Evolutionary conservation across 2,113 vertebrate genomes (phyloP).

Genomic region (Hepsetus odoe): DNA sequence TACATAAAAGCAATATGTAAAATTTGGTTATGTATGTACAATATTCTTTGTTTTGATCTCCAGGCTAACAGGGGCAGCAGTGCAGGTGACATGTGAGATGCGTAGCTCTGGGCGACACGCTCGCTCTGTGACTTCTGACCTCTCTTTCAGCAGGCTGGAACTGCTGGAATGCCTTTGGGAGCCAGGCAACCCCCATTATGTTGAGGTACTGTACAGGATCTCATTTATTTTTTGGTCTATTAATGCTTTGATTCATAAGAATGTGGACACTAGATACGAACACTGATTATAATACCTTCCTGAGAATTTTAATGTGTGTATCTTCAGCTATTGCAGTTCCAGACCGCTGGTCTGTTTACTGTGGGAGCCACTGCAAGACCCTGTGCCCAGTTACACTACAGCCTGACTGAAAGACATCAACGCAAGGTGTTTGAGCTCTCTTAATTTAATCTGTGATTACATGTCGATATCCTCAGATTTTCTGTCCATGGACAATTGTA

Average conservation of each 20-base stretch:
- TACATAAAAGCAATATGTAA: too few species aligned
- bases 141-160: slow-evolving; percentile 86
- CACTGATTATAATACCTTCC: background rate
- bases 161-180: slow-evolving; percentile 87
- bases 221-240: too few species aligned
- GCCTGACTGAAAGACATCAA: slow-evolving; percentile 76
- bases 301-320: background rate
- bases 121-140: slow-evolving; percentile 75
- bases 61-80: slow-evolving; percentile 82
- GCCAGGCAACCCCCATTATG: slow-evolving; percentile 73
- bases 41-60: background rate
- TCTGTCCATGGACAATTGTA: background rate
- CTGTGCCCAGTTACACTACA: slow-evolving; percentile 83
- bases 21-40: background rate
- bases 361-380: slow-evolving; percentile 78
- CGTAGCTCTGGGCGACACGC: slow-evolving; percentile 66
- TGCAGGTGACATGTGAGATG: slow-evolving; percentile 85
- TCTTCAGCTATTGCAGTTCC: slow-evolving; percentile 82
- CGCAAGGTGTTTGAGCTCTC: slow-evolving; percentile 72
- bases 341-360: slow-evolving; percentile 73
- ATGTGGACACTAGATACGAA: too few species aligned
- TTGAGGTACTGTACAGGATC: slow-evolving; percentile 81
- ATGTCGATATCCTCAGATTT: background rate
- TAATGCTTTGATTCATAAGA: background rate
- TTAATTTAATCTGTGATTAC: background rate